Conservation (phyloP, 2,888 invertebrate species). For the Ligdia adustata region DNA sequence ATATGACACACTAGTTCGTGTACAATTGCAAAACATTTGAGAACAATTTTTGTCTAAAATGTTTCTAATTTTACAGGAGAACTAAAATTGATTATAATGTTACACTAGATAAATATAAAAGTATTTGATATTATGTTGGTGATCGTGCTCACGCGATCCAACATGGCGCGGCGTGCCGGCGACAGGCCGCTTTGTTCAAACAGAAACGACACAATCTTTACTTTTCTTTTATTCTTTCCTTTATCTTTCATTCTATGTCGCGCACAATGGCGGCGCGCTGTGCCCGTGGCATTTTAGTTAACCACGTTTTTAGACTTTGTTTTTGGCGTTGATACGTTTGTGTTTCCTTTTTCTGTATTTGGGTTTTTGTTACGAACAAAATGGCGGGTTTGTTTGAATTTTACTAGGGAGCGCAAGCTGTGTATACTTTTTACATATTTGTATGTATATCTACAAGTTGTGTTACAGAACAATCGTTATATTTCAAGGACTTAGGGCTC, state of each 20-base stretch:
- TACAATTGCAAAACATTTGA: too few species aligned
- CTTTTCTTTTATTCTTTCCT: slow-evolving; percentile 47
- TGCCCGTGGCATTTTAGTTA: slow-evolving; percentile 74
- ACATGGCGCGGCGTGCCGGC: slow-evolving; percentile 79
- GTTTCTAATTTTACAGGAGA: too few species aligned
- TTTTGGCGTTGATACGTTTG: slow-evolving; percentile 55
- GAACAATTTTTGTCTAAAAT: too few species aligned
- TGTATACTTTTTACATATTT: slow-evolving; percentile 5
- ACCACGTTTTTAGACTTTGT: slow-evolving; percentile 68
- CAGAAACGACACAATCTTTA: slow-evolving; percentile 78
- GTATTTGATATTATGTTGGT: slow-evolving; percentile 2
- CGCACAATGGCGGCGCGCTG: slow-evolving; percentile 75
- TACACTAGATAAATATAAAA: neutral
- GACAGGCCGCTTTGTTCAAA: slow-evolving; percentile 80
- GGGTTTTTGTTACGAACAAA: slow-evolving; percentile 29
- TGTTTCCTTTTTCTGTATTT: slow-evolving; percentile 42
- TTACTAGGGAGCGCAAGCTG: slow-evolving; percentile 19
- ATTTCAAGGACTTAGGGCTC: slow-evolving; percentile 11
- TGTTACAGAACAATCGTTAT: slow-evolving; percentile 2
- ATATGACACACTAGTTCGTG: too few species aligned
- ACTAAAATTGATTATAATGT: neutral
- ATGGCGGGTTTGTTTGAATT: slow-evolving; percentile 30
- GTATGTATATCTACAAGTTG: neutral
- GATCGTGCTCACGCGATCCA: slow-evolving; percentile 53
- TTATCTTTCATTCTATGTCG: slow-evolving; percentile 62